phyloP scores from a whole-genome alignment of 2,797 vertebrate genomes.

The Emydoidea blandingii region DNA sequence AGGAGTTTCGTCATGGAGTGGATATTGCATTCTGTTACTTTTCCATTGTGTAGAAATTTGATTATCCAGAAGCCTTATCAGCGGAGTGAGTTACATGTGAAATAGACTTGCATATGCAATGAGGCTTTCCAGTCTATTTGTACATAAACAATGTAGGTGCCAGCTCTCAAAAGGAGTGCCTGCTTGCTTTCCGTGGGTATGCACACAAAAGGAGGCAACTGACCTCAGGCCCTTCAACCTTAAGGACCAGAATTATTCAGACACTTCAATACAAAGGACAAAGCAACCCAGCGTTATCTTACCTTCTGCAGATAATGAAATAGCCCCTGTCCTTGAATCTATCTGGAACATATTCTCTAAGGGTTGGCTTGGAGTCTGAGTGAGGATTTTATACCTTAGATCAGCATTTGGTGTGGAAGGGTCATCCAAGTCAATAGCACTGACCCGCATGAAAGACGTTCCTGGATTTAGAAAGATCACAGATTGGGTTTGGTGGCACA shows the following conservation, averaged over 20 bases:
- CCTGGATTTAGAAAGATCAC: conserved; percentile 60
- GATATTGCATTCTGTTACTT: background rate
- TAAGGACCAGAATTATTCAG: background rate
- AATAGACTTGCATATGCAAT: background rate
- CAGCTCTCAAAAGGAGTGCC: background rate
- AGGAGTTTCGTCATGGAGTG: background rate
- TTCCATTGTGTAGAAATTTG: background rate
- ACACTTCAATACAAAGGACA: background rate
- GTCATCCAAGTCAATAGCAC: conserved; percentile 82
- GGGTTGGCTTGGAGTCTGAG: conserved; percentile 83
- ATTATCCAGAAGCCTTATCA: background rate
- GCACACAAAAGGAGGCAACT: conserved; percentile 29
- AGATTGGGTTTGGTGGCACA: background rate
- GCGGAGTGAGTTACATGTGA: background rate
- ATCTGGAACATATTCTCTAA: conserved; percentile 84
- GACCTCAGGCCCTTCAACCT: background rate
- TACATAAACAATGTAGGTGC: background rate
- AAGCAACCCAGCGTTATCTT: conserved; percentile 42
- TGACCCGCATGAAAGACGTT: conserved; percentile 86
- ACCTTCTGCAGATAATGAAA: conserved; percentile 87
- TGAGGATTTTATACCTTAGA: conserved; percentile 85
- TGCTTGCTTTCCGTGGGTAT: background rate
- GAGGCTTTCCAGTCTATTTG: background rate
- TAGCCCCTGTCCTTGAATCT: conserved; percentile 79
- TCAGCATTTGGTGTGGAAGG: conserved; percentile 85